Percentiles rank a stretch among this genome's conserved stretches.
These are phyloP conservation scores for Apaloderma vittatum DNA, from an alignment of 2,113 vertebrate genomes.

Conservation along the genomic window DNA sequence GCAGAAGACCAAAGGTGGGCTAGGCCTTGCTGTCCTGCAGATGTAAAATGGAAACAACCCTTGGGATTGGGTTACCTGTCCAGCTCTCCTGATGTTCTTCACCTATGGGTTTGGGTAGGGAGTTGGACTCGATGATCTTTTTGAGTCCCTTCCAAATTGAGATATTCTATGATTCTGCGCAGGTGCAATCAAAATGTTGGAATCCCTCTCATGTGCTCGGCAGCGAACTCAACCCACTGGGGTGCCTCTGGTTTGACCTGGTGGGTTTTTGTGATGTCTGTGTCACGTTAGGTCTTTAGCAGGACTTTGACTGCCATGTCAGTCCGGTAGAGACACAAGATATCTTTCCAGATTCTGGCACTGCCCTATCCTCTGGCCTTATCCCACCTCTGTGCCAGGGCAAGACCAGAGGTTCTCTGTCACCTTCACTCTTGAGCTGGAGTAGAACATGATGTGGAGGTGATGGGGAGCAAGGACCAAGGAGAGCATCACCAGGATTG, in stretches of 20 bases:
- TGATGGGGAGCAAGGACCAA: not conserved
- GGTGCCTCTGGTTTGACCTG: not conserved
- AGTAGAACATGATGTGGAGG: not conserved
- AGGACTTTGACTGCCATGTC: not conserved
- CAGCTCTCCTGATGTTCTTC: not conserved
- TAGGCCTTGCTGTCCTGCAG: not conserved
- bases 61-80: not conserved
- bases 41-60: not conserved
- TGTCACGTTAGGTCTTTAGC: not conserved
- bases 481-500: too few species aligned
- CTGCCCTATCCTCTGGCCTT: not conserved
- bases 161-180: not conserved
- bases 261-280: not conserved
- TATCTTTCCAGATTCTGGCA: not conserved
- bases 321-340: not conserved
- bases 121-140: not conserved
- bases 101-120: not conserved
- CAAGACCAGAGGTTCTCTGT: not conserved
- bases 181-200: not conserved
- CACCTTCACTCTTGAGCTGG: not conserved
- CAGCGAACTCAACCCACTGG: not conserved
- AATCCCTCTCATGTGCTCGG: not conserved
- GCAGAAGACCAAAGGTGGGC: not conserved
- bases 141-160: not conserved
- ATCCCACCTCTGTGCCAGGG: not conserved